phyloP scores from a whole-genome alignment of 1,140 invertebrate genomes.

The Magallana angulata region DNA sequence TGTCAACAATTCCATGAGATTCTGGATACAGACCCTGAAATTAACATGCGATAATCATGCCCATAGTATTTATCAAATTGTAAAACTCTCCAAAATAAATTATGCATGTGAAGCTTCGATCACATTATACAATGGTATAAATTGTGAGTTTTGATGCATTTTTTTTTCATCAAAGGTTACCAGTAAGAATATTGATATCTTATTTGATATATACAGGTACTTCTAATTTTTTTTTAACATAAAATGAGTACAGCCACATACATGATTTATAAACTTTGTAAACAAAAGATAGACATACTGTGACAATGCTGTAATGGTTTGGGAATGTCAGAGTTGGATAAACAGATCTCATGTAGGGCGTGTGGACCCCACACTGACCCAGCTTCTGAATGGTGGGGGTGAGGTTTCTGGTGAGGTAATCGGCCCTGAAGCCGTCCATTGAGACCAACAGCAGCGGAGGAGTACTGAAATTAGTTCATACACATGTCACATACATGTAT shows the following conservation, averaged over 20 bases:
- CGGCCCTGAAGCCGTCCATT: constrained; percentile 86
- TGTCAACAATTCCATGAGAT: constrained; percentile 85
- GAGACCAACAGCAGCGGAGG: constrained; percentile 81
- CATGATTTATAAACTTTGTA: too few species aligned
- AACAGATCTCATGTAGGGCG: constrained; percentile 84
- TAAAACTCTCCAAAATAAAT: too few species aligned
- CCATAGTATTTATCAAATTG: too few species aligned
- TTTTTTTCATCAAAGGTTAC: too few species aligned
- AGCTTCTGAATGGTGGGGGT: constrained; percentile 82
- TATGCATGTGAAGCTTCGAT: too few species aligned
- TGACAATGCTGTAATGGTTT: constrained; percentile 89
- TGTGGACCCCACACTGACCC: constrained; percentile 81
- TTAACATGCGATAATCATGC: background rate
- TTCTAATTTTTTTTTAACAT: too few species aligned
- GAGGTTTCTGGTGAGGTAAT: constrained; percentile 83
- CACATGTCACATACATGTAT: too few species aligned
- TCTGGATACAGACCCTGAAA: constrained; percentile 83
- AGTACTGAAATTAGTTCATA: background rate
- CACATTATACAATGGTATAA: too few species aligned
- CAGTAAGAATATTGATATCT: too few species aligned
- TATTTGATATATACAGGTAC: too few species aligned
- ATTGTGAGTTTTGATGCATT: too few species aligned
- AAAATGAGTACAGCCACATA: too few species aligned
- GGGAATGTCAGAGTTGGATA: constrained; percentile 89
- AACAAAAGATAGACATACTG: constrained; percentile 74